A percentile compares a stretch with the other conserved stretches of the same genome.
Conservation (phyloP, 2,113 vertebrate genomes). For the Dascyllus trimaculatus region DNA sequence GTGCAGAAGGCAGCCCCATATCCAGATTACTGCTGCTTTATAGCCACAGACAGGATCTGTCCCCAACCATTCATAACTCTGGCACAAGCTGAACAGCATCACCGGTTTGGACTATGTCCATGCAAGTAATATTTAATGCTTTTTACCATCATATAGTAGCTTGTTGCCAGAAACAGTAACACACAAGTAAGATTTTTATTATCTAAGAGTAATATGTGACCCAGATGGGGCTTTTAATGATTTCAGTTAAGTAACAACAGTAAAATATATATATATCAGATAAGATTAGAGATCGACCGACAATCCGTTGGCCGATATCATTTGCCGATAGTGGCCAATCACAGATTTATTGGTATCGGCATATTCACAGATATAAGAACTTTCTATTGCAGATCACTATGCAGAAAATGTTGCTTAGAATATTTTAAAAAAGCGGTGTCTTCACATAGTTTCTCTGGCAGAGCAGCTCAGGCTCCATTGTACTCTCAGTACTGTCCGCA, state of each 20-base stretch:
- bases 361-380: no score
- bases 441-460: no score
- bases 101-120: slow-evolving; percentile 18
- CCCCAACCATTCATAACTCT: slow-evolving; percentile 50
- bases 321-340: no score
- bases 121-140: slow-evolving; percentile 7
- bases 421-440: no score
- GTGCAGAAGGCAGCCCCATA: slow-evolving; percentile 36
- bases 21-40: slow-evolving; percentile 54
- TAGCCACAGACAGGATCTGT: slow-evolving; percentile 41
- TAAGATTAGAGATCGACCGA: neutral
- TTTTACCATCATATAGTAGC: neutral
- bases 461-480: no score
- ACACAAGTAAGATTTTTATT: neutral
- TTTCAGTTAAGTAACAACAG: neutral
- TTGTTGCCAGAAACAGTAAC: slow-evolving; percentile 9
- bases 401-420: no score
- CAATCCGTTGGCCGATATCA: no score
- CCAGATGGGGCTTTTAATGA: slow-evolving; percentile 11
- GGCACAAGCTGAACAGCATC: slow-evolving; percentile 16
- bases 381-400: no score
- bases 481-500: no score
- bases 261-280: slow-evolving; percentile 9
- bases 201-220: neutral
- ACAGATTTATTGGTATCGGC: no score